Percentiles rank a stretch among this genome's conserved stretches.
These are phyloP conservation scores for Phortica magna DNA, from an alignment of 2,888 invertebrate species.

Conservation along the genomic window DNA sequence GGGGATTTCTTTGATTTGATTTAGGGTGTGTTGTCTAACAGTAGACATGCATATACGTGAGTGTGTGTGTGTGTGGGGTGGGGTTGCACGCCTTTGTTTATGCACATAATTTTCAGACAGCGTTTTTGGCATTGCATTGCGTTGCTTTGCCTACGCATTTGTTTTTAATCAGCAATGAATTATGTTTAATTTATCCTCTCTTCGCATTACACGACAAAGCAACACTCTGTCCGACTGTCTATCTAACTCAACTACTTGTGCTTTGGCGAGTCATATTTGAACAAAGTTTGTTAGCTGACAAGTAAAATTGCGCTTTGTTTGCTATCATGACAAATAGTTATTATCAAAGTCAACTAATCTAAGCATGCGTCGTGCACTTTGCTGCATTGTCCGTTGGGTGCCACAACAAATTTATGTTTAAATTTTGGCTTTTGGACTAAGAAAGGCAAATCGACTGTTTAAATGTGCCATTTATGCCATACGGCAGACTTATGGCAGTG, in stretches of 20 bases:
- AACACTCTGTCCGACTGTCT: slow-evolving; percentile 38
- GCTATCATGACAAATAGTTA: slow-evolving; percentile 3
- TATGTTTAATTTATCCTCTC: slow-evolving; percentile 27
- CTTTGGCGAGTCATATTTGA: background rate
- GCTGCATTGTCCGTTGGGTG: too few species aligned
- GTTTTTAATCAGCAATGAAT: slow-evolving; percentile 30
- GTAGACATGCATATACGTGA: background rate
- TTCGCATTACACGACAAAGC: background rate
- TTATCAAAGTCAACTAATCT: background rate
- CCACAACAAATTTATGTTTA: too few species aligned
- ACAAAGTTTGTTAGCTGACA: slow-evolving; percentile 11
- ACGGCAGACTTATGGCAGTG: too few species aligned
- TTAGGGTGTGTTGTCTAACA: slow-evolving; percentile 17
- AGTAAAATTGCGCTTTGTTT: background rate
- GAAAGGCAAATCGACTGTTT: too few species aligned
- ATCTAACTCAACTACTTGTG: slow-evolving; percentile 53
- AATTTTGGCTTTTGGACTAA: too few species aligned
- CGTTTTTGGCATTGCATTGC: background rate
- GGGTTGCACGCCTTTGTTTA: slow-evolving; percentile 16
- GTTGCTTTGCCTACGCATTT: slow-evolving; percentile 27
- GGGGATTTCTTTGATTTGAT: slow-evolving; percentile 29
- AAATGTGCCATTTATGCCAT: too few species aligned
- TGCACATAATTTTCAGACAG: slow-evolving; percentile 5
- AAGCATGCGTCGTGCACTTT: too few species aligned
- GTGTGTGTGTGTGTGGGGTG: slow-evolving; percentile 4